Evolutionary conservation across 2,113 vertebrate genomes (phyloP), one percentile per base, ranked within the genome.

Genomic region (Cebidichthys violaceus): DNA sequence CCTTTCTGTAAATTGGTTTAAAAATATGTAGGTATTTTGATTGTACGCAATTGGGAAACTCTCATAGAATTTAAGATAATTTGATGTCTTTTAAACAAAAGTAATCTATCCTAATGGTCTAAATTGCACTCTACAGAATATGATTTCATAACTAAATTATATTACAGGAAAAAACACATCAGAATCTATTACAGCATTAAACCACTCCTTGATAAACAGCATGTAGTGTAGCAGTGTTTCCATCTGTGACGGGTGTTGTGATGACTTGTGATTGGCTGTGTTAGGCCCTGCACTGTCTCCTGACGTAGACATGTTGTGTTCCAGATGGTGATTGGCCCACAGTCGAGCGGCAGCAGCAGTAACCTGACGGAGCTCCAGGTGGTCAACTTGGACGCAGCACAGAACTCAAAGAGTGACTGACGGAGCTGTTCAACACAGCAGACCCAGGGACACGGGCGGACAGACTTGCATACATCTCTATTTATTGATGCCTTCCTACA

Each of bases 321-420:
- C 29, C 94, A 99, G 98, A 99, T 99, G 98, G 97, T 99, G 92
- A 99, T 99, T 91, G 98, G 98, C 14, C 98, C 97, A 94, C 98
- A 99, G 95, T 96, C 96, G 90, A 96, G 96, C 95, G 92, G 93
- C 90, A 97, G 96, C 93, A 96, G 96, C 96, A 97, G 96, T 96
- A 99, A 97, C 94, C 94, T 99, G 95, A 99, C 98, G 0, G 98
- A 99, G 95, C 96, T 99, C 81, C 97, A 99, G 95, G 97, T 99
- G 92, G 97, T 99, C 84, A 99, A 97, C 92, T 91, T 99, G 94
- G 98, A 99, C 27, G 84, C 94, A 24, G 88, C 96, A 47, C 97
- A 98, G 90, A 97, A 93, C 95, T 92, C 96, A 79, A 99, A 99
- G 96, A 96, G 90, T 83, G 96, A 98, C 93, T 99, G 97, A 99